phyloP scores from a whole-genome alignment of 2,888 invertebrate genomes.

The Acleris literana region DNA sequence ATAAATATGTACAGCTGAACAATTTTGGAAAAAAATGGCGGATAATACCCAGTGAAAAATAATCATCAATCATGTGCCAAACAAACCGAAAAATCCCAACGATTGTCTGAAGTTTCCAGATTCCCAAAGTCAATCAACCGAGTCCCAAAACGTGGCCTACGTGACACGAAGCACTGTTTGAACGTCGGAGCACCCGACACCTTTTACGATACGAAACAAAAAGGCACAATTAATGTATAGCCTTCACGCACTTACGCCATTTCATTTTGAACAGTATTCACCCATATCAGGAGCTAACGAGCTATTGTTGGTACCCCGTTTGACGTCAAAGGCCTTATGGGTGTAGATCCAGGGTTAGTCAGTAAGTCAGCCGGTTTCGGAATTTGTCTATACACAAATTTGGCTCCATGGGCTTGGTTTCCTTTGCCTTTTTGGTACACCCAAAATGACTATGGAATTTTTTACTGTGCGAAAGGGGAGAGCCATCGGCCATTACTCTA shows the following conservation, averaged over 20 bases:
- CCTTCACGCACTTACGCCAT: too few species aligned
- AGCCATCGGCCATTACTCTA: too few species aligned
- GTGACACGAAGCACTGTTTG: constrained; percentile 4
- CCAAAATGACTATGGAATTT: too few species aligned
- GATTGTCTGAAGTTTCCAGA: background rate
- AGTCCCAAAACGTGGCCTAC: constrained; percentile 10
- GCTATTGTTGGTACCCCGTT: constrained; percentile 9
- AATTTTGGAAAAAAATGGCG: too few species aligned
- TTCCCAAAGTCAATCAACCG: background rate
- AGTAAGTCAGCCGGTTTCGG: constrained; percentile 1
- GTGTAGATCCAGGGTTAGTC: constrained; percentile 1
- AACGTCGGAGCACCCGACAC: background rate
- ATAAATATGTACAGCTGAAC: too few species aligned
- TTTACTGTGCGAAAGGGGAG: too few species aligned
- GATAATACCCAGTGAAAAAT: too few species aligned
- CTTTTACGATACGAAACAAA: background rate
- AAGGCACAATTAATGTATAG: too few species aligned
- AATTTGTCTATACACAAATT: background rate
- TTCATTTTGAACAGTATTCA: background rate
- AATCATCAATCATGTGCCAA: too few species aligned
- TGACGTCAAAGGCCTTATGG: constrained; percentile 11
- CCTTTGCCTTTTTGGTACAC: too few species aligned
- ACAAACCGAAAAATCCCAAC: too few species aligned
- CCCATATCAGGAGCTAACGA: constrained; percentile 17
- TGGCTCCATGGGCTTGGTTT: background rate